Conservation (phyloP, 2,113 vertebrate genomes). For the Grantiella picta region DNA sequence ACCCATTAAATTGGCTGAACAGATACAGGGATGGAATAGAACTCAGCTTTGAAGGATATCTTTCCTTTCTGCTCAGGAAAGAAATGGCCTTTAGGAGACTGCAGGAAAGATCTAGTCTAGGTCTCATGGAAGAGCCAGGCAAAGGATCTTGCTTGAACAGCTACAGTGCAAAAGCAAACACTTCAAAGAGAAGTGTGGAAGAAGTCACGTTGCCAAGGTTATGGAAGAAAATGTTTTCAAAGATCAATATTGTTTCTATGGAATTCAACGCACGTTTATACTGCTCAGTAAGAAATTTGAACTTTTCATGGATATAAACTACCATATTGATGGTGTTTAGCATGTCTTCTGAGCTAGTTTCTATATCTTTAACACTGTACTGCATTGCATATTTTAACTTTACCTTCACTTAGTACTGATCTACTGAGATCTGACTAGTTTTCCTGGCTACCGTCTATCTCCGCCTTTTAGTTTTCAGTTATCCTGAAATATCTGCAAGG, state of each 20-base stretch:
- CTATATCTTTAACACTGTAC: not conserved
- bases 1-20: not conserved
- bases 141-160: not conserved
- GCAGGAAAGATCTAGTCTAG: not conserved
- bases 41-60: not conserved
- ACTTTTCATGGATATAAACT: not conserved
- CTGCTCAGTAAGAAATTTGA: not conserved
- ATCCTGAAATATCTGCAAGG: not conserved
- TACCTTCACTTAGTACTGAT: not conserved
- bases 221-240: not conserved
- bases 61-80: not conserved
- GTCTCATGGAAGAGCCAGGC: fast-evolving
- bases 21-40: not conserved
- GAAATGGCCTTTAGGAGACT: not conserved
- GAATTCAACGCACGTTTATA: not conserved
- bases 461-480: not conserved
- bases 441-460: not conserved
- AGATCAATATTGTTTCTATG: not conserved
- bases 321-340: not conserved
- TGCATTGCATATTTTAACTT: not conserved
- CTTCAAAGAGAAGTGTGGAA: not conserved
- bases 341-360: not conserved
- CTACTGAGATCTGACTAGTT: not conserved
- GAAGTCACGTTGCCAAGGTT: not conserved
- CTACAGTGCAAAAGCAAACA: not conserved